Percentiles rank a stretch among this genome's conserved stretches.
These are phyloP conservation scores for Syrmaticus mikado DNA, from an alignment of 2,113 vertebrate genomes.

Conservation along the genomic window DNA sequence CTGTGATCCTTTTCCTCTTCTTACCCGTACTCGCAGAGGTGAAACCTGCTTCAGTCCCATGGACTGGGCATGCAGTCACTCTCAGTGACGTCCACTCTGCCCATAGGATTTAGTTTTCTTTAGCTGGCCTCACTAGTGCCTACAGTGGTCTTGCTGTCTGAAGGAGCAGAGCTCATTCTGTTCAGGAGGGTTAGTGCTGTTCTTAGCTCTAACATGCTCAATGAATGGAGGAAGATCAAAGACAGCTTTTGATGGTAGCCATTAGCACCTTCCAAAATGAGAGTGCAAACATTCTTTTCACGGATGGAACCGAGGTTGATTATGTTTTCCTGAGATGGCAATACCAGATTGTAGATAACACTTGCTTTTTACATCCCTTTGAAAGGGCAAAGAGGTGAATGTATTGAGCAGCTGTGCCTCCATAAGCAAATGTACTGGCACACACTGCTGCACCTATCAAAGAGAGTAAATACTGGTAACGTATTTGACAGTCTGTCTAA, in stretches of 20 bases:
- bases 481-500: background rate
- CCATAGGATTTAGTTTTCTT: background rate
- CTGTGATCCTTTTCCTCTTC: background rate
- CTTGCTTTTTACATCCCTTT: background rate
- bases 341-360: background rate
- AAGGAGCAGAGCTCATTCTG: background rate
- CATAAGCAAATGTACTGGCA: background rate
- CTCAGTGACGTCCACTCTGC: rapidly evolving
- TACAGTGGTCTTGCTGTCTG: rapidly evolving
- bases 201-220: background rate
- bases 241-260: background rate
- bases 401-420: background rate
- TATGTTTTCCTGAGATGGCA: background rate
- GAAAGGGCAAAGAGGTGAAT: background rate
- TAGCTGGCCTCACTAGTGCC: background rate
- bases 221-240: background rate
- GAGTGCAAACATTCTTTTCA: background rate
- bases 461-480: background rate
- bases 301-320: background rate
- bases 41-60: background rate
- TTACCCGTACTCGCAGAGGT: background rate
- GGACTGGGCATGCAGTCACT: background rate
- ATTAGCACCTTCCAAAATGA: background rate
- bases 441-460: background rate
- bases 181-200: background rate